Evolutionary conservation across 2,797 vertebrate genomes (phyloP).

Genomic region (Brachyalestes nurse): DNA sequence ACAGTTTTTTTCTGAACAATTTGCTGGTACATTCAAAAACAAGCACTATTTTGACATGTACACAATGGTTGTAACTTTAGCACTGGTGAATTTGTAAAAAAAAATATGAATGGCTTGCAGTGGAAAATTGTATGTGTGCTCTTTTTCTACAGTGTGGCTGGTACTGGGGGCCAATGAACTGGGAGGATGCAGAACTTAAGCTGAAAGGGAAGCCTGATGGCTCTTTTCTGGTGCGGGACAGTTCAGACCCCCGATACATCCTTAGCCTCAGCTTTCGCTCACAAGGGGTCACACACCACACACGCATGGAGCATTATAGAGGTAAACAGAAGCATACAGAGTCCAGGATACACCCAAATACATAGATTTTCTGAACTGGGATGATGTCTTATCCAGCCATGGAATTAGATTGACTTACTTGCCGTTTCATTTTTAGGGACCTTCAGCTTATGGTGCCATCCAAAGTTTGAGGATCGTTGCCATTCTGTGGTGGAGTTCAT

Average conservation of each 20-base stretch:
- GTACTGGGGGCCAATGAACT: constrained; percentile 99
- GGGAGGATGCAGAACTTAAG: constrained; percentile 98
- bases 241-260: constrained; percentile 95
- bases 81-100: constrained; percentile 12
- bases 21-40: background rate
- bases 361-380: constrained; percentile 24
- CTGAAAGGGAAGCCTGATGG: constrained; percentile 93
- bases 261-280: constrained; percentile 97
- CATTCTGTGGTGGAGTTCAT: constrained; percentile 99
- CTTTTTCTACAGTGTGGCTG: constrained; percentile 85
- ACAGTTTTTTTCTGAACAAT: background rate
- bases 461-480: constrained; percentile 95
- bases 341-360: background rate
- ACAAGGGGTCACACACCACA: constrained; percentile 93
- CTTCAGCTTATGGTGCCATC: constrained; percentile 90
- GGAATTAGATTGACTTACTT: background rate
- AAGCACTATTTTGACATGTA: background rate
- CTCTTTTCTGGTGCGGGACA: constrained; percentile 95
- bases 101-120: background rate
- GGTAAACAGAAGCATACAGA: constrained; percentile 65
- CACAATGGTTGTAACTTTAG: background rate
- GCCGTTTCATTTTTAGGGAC: constrained; percentile 72
- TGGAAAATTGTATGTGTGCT: constrained; percentile 18
- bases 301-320: constrained; percentile 88
- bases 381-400: background rate